A percentile compares a stretch with the other conserved stretches of the same genome.
Evolutionary conservation across 2,888 invertebrate genomes (phyloP).

Genomic region (Tridacna gigas): DNA sequence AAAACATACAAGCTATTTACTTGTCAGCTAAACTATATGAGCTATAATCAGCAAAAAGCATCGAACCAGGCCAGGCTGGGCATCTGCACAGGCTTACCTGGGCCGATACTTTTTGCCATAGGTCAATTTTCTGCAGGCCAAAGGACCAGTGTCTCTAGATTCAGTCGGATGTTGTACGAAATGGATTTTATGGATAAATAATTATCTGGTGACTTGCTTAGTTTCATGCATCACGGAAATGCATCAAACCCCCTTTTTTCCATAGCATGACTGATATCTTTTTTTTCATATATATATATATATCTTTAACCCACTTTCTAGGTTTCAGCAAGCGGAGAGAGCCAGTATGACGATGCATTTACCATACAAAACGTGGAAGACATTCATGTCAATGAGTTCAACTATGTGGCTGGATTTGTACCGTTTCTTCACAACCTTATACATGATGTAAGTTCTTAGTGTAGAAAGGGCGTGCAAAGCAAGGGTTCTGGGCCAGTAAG

Average conservation of each 20-base stretch:
- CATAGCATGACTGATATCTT: no score
- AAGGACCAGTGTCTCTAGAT: no score
- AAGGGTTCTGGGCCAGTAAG: no score
- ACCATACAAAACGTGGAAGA: slow-evolving; percentile 84
- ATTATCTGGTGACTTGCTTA: no score
- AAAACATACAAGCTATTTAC: neutral
- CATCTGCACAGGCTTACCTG: neutral
- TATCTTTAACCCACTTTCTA: slow-evolving; percentile 34
- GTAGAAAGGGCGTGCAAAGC: no score
- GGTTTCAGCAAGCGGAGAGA: slow-evolving; percentile 81
- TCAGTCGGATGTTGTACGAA: no score
- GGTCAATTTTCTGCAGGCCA: no score
- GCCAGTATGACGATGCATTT: slow-evolving; percentile 84
- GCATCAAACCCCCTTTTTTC: no score
- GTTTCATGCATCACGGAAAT: no score
- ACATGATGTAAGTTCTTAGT: slow-evolving; percentile 78
- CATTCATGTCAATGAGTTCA: slow-evolving; percentile 79
- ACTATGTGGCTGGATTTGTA: slow-evolving; percentile 84
- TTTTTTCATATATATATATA: no score
- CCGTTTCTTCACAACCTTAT: slow-evolving; percentile 84
- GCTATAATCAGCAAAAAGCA: neutral
- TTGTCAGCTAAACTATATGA: neutral
- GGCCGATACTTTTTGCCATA: neutral
- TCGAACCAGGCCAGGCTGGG: neutral
- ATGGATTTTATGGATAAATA: no score